Evolutionary conservation across 2,888 invertebrate species (phyloP).

Genomic region (Drosophila nigricruria): DNA sequence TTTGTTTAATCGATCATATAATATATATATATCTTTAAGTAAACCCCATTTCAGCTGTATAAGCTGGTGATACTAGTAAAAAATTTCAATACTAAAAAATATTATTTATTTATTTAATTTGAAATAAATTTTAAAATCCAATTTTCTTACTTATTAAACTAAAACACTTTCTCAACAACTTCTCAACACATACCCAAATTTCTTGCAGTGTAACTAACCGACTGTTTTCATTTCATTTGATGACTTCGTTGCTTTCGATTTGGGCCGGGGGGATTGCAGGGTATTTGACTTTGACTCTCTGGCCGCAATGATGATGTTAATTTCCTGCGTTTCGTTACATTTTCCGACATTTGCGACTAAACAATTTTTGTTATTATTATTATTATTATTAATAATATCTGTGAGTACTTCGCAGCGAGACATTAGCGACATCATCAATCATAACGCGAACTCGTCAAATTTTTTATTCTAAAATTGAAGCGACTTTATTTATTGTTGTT

Average conservation of each 20-base stretch:
- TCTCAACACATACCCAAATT: not conserved
- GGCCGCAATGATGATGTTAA: conserved; percentile 52
- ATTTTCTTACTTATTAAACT: not conserved
- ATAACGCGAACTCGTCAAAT: conserved; percentile 46
- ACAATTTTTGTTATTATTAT: conserved; percentile 23
- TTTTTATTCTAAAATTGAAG: conserved; percentile 56
- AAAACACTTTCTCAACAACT: not conserved
- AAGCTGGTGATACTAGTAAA: no score
- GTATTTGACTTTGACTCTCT: conserved; percentile 20
- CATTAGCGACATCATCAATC: conserved; percentile 66
- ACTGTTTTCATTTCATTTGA: conserved; percentile 50
- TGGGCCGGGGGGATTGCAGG: not conserved
- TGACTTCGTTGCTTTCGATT: conserved; percentile 46
- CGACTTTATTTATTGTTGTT: conserved; percentile 28
- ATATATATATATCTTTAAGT: no score
- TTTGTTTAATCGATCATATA: no score
- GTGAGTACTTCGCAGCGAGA: conserved; percentile 29
- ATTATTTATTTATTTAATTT: no score
- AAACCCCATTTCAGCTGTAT: no score
- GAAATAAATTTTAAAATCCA: no score
- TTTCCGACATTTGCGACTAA: conserved; percentile 24
- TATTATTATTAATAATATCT: conserved; percentile 53
- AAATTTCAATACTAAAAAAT: no score
- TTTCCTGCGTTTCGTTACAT: conserved; percentile 53
- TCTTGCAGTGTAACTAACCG: conserved; percentile 5